A percentile compares a stretch with the other conserved stretches of the same genome.
Evolutionary conservation across 2,888 invertebrate genomes (phyloP).

Genomic region (Synergus laeviventris): DNA sequence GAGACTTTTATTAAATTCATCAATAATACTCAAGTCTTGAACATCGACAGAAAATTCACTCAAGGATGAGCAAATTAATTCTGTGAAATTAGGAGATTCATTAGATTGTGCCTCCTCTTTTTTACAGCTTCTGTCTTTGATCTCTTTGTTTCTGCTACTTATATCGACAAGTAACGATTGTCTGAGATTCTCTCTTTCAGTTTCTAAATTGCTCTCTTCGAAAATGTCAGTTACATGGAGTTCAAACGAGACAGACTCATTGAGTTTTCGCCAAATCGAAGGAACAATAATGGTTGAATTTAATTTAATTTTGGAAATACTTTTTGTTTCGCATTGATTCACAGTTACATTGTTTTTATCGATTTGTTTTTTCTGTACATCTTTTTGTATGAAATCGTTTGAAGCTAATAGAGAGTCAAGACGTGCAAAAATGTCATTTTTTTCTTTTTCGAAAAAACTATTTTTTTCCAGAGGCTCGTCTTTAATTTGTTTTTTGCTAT

Average conservation of each 20-base stretch:
- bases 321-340: not conserved
- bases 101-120: not conserved
- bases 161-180: constrained; percentile 54
- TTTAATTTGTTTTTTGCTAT: not conserved
- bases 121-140: not conserved
- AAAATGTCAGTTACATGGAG: constrained; percentile 56
- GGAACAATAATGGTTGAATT: constrained; percentile 40
- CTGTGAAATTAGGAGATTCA: not conserved
- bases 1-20: not conserved
- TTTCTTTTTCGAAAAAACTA: not conserved
- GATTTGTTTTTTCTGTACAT: not conserved
- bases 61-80: not conserved
- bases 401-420: not conserved
- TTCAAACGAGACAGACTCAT: constrained; percentile 56
- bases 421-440: not conserved
- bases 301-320: constrained; percentile 53
- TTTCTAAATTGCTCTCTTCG: constrained; percentile 47
- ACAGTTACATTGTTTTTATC: not conserved
- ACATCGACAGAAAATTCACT: not conserved
- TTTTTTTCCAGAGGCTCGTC: not conserved
- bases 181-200: constrained; percentile 50
- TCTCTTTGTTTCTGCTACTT: not conserved
- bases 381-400: not conserved
- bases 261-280: constrained; percentile 60
- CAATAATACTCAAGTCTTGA: constrained; percentile 28